These are phyloP conservation scores for Hiodon alosoides DNA, from an alignment of 2,113 vertebrate genomes.

Conservation along the genomic window DNA sequence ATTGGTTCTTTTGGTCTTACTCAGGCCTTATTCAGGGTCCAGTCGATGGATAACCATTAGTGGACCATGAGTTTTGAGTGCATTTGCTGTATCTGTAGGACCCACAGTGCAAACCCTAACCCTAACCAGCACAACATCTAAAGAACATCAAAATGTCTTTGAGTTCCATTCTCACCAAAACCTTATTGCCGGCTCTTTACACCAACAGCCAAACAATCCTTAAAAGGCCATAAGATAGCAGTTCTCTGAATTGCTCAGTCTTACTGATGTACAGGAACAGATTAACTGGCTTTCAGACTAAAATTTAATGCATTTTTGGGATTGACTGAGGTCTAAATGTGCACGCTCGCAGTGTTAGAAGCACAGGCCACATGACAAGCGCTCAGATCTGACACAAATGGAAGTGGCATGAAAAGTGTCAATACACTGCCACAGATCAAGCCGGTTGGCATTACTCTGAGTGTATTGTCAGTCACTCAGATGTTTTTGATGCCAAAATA, in stretches of 20 bases:
- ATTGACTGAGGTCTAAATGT: neutral
- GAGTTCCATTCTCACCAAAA: too few relatives aligned
- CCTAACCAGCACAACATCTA: too few relatives aligned
- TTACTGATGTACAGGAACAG: neutral
- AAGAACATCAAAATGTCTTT: too few relatives aligned
- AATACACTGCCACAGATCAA: slow-evolving; percentile 64
- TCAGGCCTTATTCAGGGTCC: too few relatives aligned
- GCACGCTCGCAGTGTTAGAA: slow-evolving; percentile 51
- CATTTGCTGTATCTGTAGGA: too few relatives aligned
- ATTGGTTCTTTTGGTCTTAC: too few relatives aligned
- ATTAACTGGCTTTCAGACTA: slow-evolving; percentile 34
- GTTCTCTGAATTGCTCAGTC: neutral
- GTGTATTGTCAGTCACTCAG: slow-evolving; percentile 41
- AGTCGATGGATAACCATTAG: too few relatives aligned
- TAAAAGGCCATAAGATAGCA: too few relatives aligned
- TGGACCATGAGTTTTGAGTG: too few relatives aligned
- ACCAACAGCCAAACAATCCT: too few relatives aligned
- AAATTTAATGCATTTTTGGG: slow-evolving; percentile 14
- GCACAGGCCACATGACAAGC: slow-evolving; percentile 51
- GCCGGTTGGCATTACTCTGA: slow-evolving; percentile 50
- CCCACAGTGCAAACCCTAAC: too few relatives aligned
- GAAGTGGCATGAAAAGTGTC: slow-evolving; percentile 62
- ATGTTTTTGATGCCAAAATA: slow-evolving; percentile 53
- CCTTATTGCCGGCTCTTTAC: too few relatives aligned
- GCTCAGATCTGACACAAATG: slow-evolving; percentile 50